Evolutionary conservation across 2,888 invertebrate genomes (phyloP).

Genomic region (Caenorhabditis sulstoni): DNA sequence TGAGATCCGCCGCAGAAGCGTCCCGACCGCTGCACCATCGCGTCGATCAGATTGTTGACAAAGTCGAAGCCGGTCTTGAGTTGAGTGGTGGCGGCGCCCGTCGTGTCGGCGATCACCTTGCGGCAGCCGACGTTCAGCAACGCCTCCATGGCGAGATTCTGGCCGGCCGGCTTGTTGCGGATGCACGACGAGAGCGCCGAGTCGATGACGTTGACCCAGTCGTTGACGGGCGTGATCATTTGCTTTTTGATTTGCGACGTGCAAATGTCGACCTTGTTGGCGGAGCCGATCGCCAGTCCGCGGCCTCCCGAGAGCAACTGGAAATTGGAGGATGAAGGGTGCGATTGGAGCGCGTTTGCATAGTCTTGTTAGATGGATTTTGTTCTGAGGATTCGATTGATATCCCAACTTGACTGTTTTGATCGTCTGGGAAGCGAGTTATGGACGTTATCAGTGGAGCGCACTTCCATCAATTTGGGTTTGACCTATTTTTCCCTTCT

Average conservation of each 20-base stretch:
- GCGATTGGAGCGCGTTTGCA: too few species aligned
- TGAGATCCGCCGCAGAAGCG: slow-evolving; percentile 79
- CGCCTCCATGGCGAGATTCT: slow-evolving; percentile 78
- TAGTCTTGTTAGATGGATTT: too few species aligned
- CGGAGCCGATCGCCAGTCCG: slow-evolving; percentile 75
- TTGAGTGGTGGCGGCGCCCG: slow-evolving; percentile 76
- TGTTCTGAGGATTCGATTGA: too few species aligned
- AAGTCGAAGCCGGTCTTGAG: slow-evolving; percentile 80
- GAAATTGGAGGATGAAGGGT: slow-evolving; percentile 8
- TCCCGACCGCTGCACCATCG: slow-evolving; percentile 77
- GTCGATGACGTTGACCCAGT: slow-evolving; percentile 79
- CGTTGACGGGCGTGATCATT: slow-evolving; percentile 79
- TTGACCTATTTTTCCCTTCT: too few species aligned
- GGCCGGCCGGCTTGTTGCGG: slow-evolving; percentile 75
- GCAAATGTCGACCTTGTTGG: slow-evolving; percentile 78
- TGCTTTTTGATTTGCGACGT: slow-evolving; percentile 79
- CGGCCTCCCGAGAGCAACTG: slow-evolving; percentile 74
- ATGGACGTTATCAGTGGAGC: too few species aligned
- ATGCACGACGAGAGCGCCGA: slow-evolving; percentile 78
- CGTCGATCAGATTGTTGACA: slow-evolving; percentile 80
- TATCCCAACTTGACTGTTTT: too few species aligned
- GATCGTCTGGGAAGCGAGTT: too few species aligned
- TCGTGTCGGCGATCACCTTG: slow-evolving; percentile 79
- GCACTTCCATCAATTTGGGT: too few species aligned
- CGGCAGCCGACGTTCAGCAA: slow-evolving; percentile 79